Base-by-base conservation (phyloP, 1,140 invertebrate species). In the Nixonia krombeini region DNA sequence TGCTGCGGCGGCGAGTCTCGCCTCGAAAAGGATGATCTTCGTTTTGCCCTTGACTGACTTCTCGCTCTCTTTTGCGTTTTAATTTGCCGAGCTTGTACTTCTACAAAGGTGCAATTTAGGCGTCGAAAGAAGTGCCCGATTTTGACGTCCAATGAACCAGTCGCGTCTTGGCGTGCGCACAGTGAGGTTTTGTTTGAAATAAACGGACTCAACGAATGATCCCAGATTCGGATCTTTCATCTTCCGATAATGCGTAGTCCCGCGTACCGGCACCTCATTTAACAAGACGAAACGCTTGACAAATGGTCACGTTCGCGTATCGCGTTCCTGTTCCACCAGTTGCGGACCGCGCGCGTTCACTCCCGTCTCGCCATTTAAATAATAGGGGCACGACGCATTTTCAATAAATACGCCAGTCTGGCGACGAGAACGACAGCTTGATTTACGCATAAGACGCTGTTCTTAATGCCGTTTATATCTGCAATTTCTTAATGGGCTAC, bases 51-150 rank as follows among this genome's bases (percentile, higher is more conserved):
- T 28, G 35, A 44, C 35, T 31, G 41, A 46, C 53, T 52, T 45
- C 53, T 52, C 38, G 50, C 51, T 52, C 52, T 64, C 56, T 64
- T 64, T 45, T 65, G 52, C 53, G 57, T 41, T 65, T 57, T 57
- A 65, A 56, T 65, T 57, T 52, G 47, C 52, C 29, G 46, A 52
- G 61, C 52, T 57, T 65, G 53, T 65, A 52, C 53, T 56, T 64
- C 37, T 45, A 56, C 52, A 64, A 56, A 56, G 46, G 46, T 51
- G 46, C 55, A 56, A 64, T 64, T 64, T 56, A 33, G 23, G 46
- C 52, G 45, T 64, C 52, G 57, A 64, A 64, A 57, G 52, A 57
- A 28, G 25, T 64, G 38, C 49, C 47, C 38, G 52, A 64, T 44
- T 56, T 45, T 56, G 52, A 64, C 52, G 16, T 12, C 17, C n/a